phyloP scores from a whole-genome alignment of 1,140 invertebrate genomes.

The Drosophila mayri region DNA sequence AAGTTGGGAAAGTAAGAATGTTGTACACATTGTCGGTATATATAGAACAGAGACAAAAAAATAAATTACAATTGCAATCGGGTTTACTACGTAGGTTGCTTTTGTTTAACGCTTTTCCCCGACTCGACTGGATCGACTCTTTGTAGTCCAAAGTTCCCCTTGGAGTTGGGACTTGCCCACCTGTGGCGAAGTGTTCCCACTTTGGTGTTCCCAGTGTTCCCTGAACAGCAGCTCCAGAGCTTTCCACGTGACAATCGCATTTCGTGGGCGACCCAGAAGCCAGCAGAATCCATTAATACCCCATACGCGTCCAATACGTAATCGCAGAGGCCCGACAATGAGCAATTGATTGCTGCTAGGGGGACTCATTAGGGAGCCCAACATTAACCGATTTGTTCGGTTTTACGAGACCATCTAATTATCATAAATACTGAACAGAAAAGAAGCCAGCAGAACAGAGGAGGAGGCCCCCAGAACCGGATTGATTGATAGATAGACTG shows the following conservation, averaged over 20 bases:
- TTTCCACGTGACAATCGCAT: slow-evolving; percentile 49
- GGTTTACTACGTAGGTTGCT: slow-evolving; percentile 58
- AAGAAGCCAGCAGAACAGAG: too few species aligned
- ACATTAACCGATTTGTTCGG: slow-evolving; percentile 49
- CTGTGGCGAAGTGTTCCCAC: slow-evolving; percentile 18
- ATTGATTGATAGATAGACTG: slow-evolving; percentile 57
- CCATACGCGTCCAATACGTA: slow-evolving; percentile 25
- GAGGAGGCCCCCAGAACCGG: slow-evolving; percentile 9
- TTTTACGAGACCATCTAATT: slow-evolving; percentile 70
- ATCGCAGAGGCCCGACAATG: slow-evolving; percentile 38
- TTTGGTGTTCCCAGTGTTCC: background rate
- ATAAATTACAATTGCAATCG: slow-evolving; percentile 79
- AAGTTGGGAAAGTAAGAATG: slow-evolving; percentile 78
- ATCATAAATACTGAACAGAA: slow-evolving; percentile 64
- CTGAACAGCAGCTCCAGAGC: too few species aligned
- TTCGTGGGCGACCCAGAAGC: slow-evolving; percentile 44
- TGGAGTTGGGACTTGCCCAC: slow-evolving; percentile 37
- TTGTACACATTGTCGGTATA: slow-evolving; percentile 16
- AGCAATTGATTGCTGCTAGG: slow-evolving; percentile 27
- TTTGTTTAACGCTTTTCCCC: slow-evolving; percentile 57
- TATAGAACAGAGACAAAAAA: slow-evolving; percentile 46
- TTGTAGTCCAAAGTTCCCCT: slow-evolving; percentile 53
- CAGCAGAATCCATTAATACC: slow-evolving; percentile 16
- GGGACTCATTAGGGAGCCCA: slow-evolving; percentile 50
- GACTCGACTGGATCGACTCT: slow-evolving; percentile 37